phyloP scores from a whole-genome alignment of 2,797 vertebrate genomes.

The Pachyuromys duprasi region DNA sequence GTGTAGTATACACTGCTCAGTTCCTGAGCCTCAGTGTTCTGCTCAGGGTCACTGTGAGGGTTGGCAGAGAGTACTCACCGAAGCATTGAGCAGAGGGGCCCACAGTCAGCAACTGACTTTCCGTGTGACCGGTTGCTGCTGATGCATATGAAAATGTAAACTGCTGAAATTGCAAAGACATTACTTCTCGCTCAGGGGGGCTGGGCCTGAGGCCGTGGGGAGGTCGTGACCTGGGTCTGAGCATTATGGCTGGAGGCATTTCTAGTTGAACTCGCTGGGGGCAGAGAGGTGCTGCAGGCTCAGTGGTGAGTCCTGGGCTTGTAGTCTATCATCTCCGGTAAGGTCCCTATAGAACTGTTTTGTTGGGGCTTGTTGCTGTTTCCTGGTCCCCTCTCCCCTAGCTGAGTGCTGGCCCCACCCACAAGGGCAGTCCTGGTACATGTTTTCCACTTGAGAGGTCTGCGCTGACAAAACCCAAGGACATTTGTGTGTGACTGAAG shows the following conservation, averaged over 20 bases:
- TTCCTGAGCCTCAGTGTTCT: background rate
- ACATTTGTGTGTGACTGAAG: background rate
- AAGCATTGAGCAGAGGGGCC: background rate
- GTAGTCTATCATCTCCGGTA: background rate
- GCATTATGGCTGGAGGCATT: background rate
- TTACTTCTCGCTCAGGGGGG: background rate
- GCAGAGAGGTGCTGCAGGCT: background rate
- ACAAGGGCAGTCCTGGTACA: background rate
- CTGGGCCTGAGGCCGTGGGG: background rate
- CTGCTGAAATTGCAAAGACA: background rate
- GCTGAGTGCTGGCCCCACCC: background rate
- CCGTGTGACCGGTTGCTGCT: background rate
- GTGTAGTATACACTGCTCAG: too few relatives aligned
- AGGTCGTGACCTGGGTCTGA: background rate
- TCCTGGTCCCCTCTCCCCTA: rapidly evolving
- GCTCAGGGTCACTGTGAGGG: background rate
- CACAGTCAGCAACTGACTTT: background rate
- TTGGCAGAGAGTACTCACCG: background rate
- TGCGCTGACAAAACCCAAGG: background rate
- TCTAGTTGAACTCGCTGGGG: background rate
- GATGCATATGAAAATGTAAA: background rate
- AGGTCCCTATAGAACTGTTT: background rate
- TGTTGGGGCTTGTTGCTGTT: background rate
- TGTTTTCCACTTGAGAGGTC: background rate
- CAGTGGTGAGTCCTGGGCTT: background rate